Evolutionary conservation across 1,140 invertebrate species (phyloP).

Genomic region (Holcopasites calliopsidis): DNA sequence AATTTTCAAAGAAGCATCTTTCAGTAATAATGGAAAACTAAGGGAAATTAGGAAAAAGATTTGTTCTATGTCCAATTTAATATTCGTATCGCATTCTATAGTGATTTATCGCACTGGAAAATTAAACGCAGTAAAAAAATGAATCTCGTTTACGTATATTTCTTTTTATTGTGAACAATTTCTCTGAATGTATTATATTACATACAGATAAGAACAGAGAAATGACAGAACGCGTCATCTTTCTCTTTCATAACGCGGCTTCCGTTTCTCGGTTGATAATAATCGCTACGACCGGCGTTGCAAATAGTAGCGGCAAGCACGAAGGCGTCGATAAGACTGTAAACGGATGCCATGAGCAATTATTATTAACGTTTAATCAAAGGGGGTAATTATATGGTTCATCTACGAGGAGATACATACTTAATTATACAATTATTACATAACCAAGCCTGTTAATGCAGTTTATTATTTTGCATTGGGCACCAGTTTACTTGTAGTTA

Average conservation of each 20-base stretch:
- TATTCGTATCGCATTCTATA: too few species aligned
- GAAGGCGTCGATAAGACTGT: background rate
- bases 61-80: too few species aligned
- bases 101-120: too few species aligned
- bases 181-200: too few species aligned
- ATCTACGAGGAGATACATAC: background rate
- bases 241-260: background rate
- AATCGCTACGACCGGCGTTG: background rate
- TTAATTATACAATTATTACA: too few species aligned
- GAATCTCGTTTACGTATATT: background rate
- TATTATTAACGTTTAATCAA: constrained; percentile 5
- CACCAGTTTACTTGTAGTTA: too few species aligned
- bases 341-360: background rate
- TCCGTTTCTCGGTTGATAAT: background rate
- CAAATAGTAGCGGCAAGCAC: background rate
- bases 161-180: background rate
- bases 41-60: too few species aligned
- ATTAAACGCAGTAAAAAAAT: too few species aligned
- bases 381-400: background rate
- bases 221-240: background rate
- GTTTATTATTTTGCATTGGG: background rate
- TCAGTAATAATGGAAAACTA: too few species aligned
- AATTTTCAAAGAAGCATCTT: too few species aligned
- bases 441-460: background rate
- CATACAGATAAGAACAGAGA: background rate